Conservation (phyloP, 2,113 vertebrate genomes). For the Budorcas taxicolor region DNA sequence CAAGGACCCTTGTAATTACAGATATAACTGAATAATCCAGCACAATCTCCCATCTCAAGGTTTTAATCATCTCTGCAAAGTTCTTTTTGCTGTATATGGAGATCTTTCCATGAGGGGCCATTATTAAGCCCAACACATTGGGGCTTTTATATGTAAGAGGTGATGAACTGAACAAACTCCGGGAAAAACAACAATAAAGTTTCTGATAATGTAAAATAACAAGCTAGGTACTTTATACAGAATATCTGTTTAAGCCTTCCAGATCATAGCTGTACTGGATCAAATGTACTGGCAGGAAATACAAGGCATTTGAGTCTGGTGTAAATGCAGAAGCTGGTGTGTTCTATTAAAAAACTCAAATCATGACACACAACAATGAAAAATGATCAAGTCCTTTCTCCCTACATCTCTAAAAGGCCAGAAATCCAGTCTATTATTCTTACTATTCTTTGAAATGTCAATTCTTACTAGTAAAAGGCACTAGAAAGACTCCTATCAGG, state of each 20-base stretch:
- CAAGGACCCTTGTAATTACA: background rate
- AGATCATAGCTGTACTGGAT: background rate
- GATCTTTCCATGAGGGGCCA: background rate
- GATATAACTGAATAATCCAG: background rate
- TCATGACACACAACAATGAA: background rate
- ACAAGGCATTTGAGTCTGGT: background rate
- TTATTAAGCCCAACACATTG: background rate
- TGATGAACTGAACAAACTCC: background rate
- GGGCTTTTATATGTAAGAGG: background rate
- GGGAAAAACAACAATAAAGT: background rate
- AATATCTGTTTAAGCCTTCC: background rate
- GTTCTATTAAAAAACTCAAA: background rate
- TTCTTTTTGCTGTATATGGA: background rate
- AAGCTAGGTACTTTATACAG: background rate
- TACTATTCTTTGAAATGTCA: slow-evolving; percentile 5
- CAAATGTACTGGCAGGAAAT: background rate
- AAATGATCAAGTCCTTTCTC: background rate
- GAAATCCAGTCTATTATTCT: slow-evolving; percentile 43
- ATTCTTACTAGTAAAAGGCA: background rate
- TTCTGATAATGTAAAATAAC: background rate
- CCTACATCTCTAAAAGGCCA: background rate
- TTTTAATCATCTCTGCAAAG: background rate
- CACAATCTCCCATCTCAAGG: background rate
- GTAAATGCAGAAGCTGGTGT: background rate
- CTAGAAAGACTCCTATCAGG: background rate